A percentile compares a stretch with the other conserved stretches of the same genome.
Evolutionary conservation across 35 echinoderm and acorn worm genomes (phyloP).

Genomic region (Ophiothrix spiculata): DNA sequence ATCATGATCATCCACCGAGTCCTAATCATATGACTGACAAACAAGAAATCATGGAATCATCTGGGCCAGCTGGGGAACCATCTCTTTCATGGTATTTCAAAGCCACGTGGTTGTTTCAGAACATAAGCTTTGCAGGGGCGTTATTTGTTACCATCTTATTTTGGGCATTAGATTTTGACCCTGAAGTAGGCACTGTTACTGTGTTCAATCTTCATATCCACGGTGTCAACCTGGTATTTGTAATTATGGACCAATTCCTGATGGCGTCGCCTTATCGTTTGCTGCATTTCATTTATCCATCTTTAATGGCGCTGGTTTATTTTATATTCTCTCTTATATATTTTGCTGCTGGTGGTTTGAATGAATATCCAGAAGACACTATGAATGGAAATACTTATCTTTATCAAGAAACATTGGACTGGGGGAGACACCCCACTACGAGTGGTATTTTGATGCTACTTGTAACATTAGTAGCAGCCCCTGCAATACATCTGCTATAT

Average conservation of each 20-base stretch:
- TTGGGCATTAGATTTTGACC: conserved; percentile 62
- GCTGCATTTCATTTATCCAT: conserved; percentile 62
- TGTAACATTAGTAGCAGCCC: conserved; percentile 45
- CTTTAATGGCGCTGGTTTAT: conserved; percentile 35
- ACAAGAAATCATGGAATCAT: too few species aligned
- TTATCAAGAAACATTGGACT: conserved; percentile 57
- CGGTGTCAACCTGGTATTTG: conserved; percentile 43
- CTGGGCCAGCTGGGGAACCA: too few species aligned
- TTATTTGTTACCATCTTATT: conserved; percentile 56
- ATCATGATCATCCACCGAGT: too few species aligned
- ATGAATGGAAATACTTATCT: conserved; percentile 42
- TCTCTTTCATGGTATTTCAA: conserved; percentile 69
- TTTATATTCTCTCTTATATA: conserved; percentile 78
- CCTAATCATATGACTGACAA: too few species aligned
- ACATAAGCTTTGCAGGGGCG: conserved; percentile 22
- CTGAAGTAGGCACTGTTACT: conserved; percentile 14
- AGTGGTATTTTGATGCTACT: conserved; percentile 20
- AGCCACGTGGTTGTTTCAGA: conserved; percentile 59
- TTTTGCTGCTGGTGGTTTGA: conserved; percentile 62
- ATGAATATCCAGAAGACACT: not conserved
- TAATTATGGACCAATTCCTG: conserved; percentile 47
- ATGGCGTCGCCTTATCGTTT: conserved; percentile 62
- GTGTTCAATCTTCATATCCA: conserved; percentile 69
- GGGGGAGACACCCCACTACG: conserved; percentile 17
- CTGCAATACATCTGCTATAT: conserved; percentile 57